Conservation (phyloP, 2,888 invertebrate species). For the Epirrita christyi region DNA sequence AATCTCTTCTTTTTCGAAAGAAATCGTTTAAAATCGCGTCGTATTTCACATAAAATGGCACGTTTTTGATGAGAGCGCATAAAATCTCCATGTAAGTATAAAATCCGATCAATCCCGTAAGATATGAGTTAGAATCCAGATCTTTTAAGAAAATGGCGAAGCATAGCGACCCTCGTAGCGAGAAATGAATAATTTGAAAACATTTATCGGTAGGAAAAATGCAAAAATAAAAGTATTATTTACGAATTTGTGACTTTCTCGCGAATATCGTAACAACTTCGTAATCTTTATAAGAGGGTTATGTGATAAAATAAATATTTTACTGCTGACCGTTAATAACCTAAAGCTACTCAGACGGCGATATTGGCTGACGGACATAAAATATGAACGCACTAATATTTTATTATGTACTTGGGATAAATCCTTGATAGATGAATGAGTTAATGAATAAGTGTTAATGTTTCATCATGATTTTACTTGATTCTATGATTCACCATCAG, state of each 20-base stretch:
- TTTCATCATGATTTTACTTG: too few relatives aligned
- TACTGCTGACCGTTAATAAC: neutral
- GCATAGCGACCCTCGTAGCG: conserved; percentile 3
- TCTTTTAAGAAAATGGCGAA: neutral
- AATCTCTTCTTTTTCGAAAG: neutral
- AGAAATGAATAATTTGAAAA: neutral
- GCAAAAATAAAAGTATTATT: conserved; percentile 13
- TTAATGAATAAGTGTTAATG: too few relatives aligned
- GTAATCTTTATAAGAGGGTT: conserved; percentile 12
- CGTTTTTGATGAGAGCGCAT: neutral
- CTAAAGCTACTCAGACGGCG: conserved; percentile 2
- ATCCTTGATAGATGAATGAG: neutral
- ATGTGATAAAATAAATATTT: conserved; percentile 9
- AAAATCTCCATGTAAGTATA: neutral
- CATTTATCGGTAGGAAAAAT: neutral
- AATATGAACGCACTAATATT: conserved; percentile 17
- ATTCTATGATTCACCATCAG: too few relatives aligned
- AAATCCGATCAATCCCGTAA: conserved; percentile 1
- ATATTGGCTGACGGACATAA: conserved; percentile 12
- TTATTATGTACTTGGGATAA: conserved; percentile 8
- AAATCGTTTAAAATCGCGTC: neutral
- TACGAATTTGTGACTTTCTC: neutral
- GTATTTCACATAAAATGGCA: neutral
- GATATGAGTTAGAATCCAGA: conserved; percentile 1
- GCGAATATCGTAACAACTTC: conserved; percentile 9